Evolutionary conservation across 2,888 invertebrate genomes (phyloP).

Genomic region (Apotomis capreana): DNA sequence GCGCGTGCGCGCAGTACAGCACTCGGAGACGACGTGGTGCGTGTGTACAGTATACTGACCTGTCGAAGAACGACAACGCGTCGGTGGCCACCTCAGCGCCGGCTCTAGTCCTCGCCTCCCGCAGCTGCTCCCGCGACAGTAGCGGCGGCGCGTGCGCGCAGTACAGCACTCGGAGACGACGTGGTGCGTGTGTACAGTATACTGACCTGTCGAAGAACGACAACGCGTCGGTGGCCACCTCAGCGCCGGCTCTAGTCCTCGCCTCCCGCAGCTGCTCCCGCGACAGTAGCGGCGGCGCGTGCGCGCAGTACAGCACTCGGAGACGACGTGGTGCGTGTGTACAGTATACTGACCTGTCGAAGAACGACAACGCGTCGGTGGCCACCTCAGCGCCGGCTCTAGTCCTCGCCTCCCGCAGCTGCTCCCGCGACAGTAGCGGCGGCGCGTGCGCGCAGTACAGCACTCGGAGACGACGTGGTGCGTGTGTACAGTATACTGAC

Average conservation of each 20-base stretch:
- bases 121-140: constrained; percentile 87
- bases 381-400: constrained; percentile 95
- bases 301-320: constrained; percentile 52
- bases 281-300: constrained; percentile 90
- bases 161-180: no score
- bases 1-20: constrained; percentile 55
- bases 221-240: constrained; percentile 95
- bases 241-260: constrained; percentile 89
- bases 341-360: constrained; percentile 81
- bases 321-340: constrained; percentile 88
- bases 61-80: constrained; percentile 94
- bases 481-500: constrained; percentile 67
- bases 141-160: constrained; percentile 84
- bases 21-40: constrained; percentile 63
- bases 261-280: constrained; percentile 87
- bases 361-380: constrained; percentile 95
- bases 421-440: constrained; percentile 87
- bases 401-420: constrained; percentile 86
- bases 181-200: constrained; percentile 77
- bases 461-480: constrained; percentile 87
- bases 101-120: constrained; percentile 86
- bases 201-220: constrained; percentile 90
- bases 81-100: constrained; percentile 95
- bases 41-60: constrained; percentile 70
- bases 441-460: constrained; percentile 81